Conservation (phyloP, 1,140 invertebrate species). For the Fopius arisanus region DNA sequence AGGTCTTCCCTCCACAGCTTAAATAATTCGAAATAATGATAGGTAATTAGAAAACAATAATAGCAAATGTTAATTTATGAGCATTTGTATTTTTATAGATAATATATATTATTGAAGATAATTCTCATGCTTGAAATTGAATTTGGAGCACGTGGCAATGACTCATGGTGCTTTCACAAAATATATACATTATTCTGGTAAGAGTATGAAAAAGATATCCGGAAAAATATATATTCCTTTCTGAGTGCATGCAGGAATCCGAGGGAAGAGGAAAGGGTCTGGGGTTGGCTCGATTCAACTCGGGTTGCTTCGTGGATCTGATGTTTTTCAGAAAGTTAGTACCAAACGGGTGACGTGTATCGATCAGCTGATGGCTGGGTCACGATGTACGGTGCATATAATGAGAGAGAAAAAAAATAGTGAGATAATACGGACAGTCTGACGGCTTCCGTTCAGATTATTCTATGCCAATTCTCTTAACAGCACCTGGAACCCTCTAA, state of each 20-base stretch:
- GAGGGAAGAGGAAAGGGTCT: background rate
- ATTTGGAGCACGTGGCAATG: too few relatives aligned
- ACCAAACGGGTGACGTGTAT: constrained; percentile 51
- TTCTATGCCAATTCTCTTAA: background rate
- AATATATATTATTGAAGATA: too few relatives aligned
- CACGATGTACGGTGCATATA: constrained; percentile 40
- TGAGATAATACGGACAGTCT: background rate
- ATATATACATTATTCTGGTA: too few relatives aligned
- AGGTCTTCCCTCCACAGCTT: too few relatives aligned
- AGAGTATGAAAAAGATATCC: too few relatives aligned
- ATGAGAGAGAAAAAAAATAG: background rate
- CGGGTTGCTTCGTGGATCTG: constrained; percentile 5
- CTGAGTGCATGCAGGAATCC: background rate
- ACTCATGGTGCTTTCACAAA: too few relatives aligned
- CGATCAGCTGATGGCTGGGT: constrained; percentile 57
- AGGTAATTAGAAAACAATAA: too few relatives aligned
- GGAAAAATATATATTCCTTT: too few relatives aligned
- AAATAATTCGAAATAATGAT: too few relatives aligned
- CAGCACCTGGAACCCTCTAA: background rate
- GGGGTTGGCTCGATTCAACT: constrained; percentile 2
- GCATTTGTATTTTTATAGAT: too few relatives aligned
- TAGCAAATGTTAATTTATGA: too few relatives aligned
- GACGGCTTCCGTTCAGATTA: background rate
- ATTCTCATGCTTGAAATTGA: too few relatives aligned
- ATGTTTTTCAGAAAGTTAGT: constrained; percentile 50